Conservation (phyloP, 2,888 invertebrate genomes). For the Nasonovia ribisnigri region DNA sequence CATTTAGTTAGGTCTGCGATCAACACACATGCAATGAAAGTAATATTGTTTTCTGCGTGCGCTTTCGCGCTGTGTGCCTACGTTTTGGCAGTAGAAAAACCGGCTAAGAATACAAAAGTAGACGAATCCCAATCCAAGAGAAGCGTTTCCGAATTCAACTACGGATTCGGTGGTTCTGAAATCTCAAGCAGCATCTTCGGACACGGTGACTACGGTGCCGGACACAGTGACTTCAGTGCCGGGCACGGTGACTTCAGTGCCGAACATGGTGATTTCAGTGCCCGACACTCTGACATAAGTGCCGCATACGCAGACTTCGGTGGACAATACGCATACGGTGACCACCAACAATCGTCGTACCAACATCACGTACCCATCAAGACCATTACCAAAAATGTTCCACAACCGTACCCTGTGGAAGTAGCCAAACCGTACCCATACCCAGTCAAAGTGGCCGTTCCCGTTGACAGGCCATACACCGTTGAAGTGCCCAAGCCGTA, state of each 20-base stretch:
- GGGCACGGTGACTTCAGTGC: constrained; percentile 67
- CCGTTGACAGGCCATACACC: constrained; percentile 68
- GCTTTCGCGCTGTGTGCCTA: constrained; percentile 47
- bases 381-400: constrained; percentile 72
- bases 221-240: constrained; percentile 69
- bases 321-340: constrained; percentile 66
- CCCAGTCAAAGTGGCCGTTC: constrained; percentile 68
- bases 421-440: constrained; percentile 68
- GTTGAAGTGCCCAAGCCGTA: constrained; percentile 68
- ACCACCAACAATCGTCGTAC: constrained; percentile 67
- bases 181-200: constrained; percentile 64
- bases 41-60: constrained; percentile 47
- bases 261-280: background rate
- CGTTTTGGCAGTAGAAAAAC: background rate
- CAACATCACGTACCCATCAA: constrained; percentile 71
- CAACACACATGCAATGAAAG: constrained; percentile 42
- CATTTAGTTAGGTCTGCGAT: background rate
- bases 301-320: constrained; percentile 68
- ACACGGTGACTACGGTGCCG: background rate
- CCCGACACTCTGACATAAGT: constrained; percentile 67
- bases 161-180: constrained; percentile 64
- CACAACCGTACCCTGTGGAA: constrained; percentile 73
- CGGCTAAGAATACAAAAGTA: background rate
- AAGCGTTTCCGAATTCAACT: constrained; percentile 70
- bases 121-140: constrained; percentile 71